Conservation (phyloP, 2,888 invertebrate genomes). For the Melanostoma mellinum region DNA sequence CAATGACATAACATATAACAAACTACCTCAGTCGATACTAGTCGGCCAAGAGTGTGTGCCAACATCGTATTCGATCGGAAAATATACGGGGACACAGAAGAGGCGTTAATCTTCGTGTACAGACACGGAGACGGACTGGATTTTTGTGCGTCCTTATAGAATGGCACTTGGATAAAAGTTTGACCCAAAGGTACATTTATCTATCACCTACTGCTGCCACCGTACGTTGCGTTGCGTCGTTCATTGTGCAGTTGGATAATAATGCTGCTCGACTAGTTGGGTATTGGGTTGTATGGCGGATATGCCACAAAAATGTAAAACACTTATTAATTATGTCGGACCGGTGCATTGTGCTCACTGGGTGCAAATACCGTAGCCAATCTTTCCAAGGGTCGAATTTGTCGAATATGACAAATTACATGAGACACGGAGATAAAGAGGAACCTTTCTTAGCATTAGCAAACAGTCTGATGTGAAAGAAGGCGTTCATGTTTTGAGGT, state of each 20-base stretch:
- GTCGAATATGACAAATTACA: slow-evolving; percentile 64
- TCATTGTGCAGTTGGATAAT: not conserved
- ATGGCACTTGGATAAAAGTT: slow-evolving; percentile 64
- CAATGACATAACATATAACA: slow-evolving; percentile 62
- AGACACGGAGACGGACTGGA: slow-evolving; percentile 46
- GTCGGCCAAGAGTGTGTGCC: slow-evolving; percentile 33
- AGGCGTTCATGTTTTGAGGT: no score
- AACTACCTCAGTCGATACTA: not conserved
- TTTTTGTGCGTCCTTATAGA: slow-evolving; percentile 63
- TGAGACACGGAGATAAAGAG: slow-evolving; percentile 10
- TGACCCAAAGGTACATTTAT: slow-evolving; percentile 73
- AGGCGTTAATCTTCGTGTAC: slow-evolving; percentile 62
- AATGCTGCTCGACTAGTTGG: slow-evolving; percentile 25
- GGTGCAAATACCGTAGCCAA: slow-evolving; percentile 37
- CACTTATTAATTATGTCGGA: slow-evolving; percentile 64
- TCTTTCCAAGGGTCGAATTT: slow-evolving; percentile 54
- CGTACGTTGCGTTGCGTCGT: not conserved
- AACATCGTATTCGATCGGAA: slow-evolving; percentile 17
- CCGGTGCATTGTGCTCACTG: slow-evolving; percentile 36
- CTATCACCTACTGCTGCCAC: slow-evolving; percentile 59
- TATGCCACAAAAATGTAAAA: slow-evolving; percentile 52
- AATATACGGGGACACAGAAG: slow-evolving; percentile 8
- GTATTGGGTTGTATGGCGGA: slow-evolving; percentile 1
- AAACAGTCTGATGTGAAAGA: slow-evolving; percentile 34
- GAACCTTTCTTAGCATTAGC: not conserved